Evolutionary conservation across 2,888 invertebrate species (phyloP), one percentile per base, ranked within the genome.

Genomic region (Atethmia centrago): DNA sequence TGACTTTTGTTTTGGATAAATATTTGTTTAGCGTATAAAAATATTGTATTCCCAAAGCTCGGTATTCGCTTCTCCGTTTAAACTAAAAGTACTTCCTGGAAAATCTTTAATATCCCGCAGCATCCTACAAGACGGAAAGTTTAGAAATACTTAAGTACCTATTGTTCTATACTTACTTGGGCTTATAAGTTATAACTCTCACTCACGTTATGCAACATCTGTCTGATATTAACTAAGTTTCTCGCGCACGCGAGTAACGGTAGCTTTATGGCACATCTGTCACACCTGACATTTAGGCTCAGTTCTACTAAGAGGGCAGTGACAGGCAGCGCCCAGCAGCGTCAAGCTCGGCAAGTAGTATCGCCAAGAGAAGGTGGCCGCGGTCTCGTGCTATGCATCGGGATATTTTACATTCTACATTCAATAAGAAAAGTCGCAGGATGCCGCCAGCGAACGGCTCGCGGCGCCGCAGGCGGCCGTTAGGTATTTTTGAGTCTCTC

Each of bases 161-260:
- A 8, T 7, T 42, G 8, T 16, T 58, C 16, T 9, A 12, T 45
- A n/a, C n/a, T 4, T 59, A n/a, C 8, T 45, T n/a, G 25, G 25
- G 36, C 25, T 10, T 25, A 19, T 40, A 51, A 25, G 19, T 19
- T 36, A 19, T 53, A 51, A 25, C 8, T 51, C 12, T 5, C 4
- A 40, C 7, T 7, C 7, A 9, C 19, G 25, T 65, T 4, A 28
- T 1, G 36, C 16, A 42, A 58, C 19, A 51, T 49, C 12, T 68
- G 28, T 67, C 45, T 36, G 36, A 55, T 66, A 55, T 71, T 47
- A 66, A 36, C 67, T n/a, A 71, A 66, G 70, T 66, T 71, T 42
- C 53, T 53, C 12, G 25, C 25, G 7, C 25, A 25, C 14, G 45
- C 21, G 25, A 45, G 31, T 67, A 19, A 47, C 71, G 51, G 10